phyloP scores from a whole-genome alignment of 2,797 vertebrate species.

The Steatocranus sp. region DNA sequence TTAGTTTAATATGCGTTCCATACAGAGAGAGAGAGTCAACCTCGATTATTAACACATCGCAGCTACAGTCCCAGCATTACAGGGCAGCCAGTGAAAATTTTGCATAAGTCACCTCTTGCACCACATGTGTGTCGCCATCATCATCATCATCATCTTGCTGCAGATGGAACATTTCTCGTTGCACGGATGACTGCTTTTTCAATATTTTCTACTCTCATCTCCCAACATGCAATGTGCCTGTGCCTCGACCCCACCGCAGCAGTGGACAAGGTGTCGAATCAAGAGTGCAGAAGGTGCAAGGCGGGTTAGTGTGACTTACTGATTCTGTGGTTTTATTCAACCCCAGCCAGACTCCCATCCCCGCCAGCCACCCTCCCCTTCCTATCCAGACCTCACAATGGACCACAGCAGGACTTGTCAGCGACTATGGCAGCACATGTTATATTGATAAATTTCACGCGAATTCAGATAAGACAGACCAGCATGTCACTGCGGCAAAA shows the following conservation, averaged over 20 bases:
- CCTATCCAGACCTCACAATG: background rate
- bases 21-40: background rate
- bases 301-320: background rate
- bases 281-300: background rate
- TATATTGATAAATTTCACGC: constrained; percentile 61
- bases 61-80: background rate
- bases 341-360: background rate
- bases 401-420: constrained; percentile 42
- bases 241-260: background rate
- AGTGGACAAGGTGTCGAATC: background rate
- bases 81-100: background rate
- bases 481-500: constrained; percentile 43
- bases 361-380: background rate
- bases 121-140: background rate
- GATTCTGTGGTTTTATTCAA: background rate
- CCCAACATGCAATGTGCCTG: background rate
- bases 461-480: constrained; percentile 40
- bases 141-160: background rate
- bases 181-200: constrained; percentile 26
- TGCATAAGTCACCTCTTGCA: background rate
- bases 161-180: constrained; percentile 14
- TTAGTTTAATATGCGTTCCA: constrained; percentile 11
- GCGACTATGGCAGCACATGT: constrained; percentile 32
- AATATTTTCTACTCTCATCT: constrained; percentile 8
- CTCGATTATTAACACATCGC: background rate